Evolutionary conservation across 2,888 invertebrate genomes (phyloP).

Genomic region (Brachynemurus nebulosus): DNA sequence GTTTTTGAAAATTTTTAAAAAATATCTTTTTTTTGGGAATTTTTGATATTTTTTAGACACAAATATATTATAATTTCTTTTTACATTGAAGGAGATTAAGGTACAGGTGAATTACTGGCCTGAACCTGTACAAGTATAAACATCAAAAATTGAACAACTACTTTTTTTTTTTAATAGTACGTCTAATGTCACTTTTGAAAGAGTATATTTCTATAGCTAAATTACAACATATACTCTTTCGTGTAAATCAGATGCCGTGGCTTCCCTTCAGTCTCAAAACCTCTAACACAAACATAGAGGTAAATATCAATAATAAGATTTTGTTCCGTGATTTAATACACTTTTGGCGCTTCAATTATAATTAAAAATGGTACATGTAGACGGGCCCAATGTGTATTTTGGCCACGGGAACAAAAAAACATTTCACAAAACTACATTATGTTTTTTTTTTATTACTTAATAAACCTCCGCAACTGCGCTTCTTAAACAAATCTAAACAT

Average conservation of each 20-base stretch:
- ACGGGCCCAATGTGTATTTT: too few species aligned
- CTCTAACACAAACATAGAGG: constrained; percentile 2
- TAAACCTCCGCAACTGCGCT: too few species aligned
- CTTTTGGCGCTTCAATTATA: too few species aligned
- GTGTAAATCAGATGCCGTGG: constrained; percentile 22
- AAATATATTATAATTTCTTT: neutral
- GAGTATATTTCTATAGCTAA: too few species aligned
- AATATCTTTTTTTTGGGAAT: neutral
- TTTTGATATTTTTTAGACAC: constrained; percentile 3
- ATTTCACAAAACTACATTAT: too few species aligned
- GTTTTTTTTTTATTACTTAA: too few species aligned
- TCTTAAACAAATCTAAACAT: too few species aligned
- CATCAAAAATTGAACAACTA: too few species aligned
- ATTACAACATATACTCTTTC: too few species aligned
- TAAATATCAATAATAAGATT: neutral
- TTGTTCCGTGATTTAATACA: constrained; percentile 1
- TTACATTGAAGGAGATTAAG: constrained; percentile 1
- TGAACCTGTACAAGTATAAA: too few species aligned
- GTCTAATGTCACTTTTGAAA: neutral
- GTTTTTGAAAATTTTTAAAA: constrained; percentile 8
- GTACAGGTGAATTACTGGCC: constrained; percentile 1
- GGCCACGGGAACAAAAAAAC: too few species aligned
- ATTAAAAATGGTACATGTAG: too few species aligned
- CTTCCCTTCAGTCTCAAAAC: constrained; percentile 33
- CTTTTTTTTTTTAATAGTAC: neutral